Evolutionary conservation across 1,140 invertebrate genomes (phyloP).

Genomic region (Batillaria attramentaria): DNA sequence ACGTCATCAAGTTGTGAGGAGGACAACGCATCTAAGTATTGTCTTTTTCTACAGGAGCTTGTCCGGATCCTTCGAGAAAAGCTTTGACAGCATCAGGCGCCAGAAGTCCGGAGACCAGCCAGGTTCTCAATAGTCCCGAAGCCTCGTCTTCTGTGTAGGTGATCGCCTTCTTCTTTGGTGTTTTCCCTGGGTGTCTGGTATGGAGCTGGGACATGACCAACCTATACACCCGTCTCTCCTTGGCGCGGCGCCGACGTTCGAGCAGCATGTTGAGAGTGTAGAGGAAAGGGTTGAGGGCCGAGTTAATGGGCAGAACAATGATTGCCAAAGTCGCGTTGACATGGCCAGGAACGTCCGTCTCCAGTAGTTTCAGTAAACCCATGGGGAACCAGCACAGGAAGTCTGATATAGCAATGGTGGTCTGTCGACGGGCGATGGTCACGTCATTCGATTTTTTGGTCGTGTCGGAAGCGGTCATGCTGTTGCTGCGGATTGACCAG

Average conservation of each 20-base stretch:
- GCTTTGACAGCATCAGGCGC: too few relatives aligned
- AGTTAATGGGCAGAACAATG: background rate
- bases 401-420: slow-evolving; percentile 31
- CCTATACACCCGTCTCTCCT: too few relatives aligned
- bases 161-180: too few relatives aligned
- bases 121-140: too few relatives aligned
- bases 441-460: slow-evolving; percentile 28
- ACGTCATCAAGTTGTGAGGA: too few relatives aligned
- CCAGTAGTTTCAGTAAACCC: slow-evolving; percentile 21
- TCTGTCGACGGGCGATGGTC: slow-evolving; percentile 18
- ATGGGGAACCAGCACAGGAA: slow-evolving; percentile 39
- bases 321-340: background rate
- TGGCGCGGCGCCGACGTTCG: background rate
- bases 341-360: background rate
- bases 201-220: too few relatives aligned
- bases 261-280: slow-evolving; percentile 9
- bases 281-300: slow-evolving; percentile 4
- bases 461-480: background rate
- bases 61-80: too few relatives aligned
- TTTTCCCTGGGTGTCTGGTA: too few relatives aligned
- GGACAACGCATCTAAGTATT: too few relatives aligned
- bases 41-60: too few relatives aligned
- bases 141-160: too few relatives aligned
- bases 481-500: slow-evolving; percentile 17
- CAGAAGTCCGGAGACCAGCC: too few relatives aligned